A percentile compares a stretch with the other conserved stretches of the same genome.
Evolutionary conservation across 2,888 invertebrate species (phyloP).

Genomic region (Dolomedes plantarius): DNA sequence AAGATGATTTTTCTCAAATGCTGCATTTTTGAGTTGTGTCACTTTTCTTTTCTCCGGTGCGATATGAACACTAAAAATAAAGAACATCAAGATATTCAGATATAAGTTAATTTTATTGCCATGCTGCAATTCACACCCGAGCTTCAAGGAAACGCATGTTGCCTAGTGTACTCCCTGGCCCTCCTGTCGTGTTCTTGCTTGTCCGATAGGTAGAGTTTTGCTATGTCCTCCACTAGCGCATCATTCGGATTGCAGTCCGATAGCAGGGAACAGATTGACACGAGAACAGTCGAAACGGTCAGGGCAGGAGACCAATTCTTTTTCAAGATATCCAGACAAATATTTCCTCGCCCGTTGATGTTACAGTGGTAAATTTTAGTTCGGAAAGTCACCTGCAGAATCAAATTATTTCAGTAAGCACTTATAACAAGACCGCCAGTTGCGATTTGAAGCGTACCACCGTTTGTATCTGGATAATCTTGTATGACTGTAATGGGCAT

Average conservation of each 20-base stretch:
- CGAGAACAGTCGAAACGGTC: constrained; percentile 77
- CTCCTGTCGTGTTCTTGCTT: constrained; percentile 77
- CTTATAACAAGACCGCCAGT: too few relatives aligned
- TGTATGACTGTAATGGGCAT: too few relatives aligned
- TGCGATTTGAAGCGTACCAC: too few relatives aligned
- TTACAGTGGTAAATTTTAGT: constrained; percentile 79
- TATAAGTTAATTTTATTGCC: too few relatives aligned
- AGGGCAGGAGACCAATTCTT: constrained; percentile 78
- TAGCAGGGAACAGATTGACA: constrained; percentile 78
- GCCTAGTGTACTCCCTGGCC: constrained; percentile 77
- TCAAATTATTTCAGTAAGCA: too few relatives aligned
- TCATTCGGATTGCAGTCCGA: constrained; percentile 78
- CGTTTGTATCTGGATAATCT: too few relatives aligned
- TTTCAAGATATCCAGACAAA: constrained; percentile 78
- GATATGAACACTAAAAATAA: too few relatives aligned
- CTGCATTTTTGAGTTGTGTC: too few relatives aligned
- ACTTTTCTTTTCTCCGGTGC: too few relatives aligned
- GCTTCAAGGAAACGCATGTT: constrained; percentile 14
- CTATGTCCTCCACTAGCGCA: constrained; percentile 77
- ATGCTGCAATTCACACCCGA: too few relatives aligned
- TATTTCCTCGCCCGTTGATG: constrained; percentile 78
- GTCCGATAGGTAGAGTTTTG: constrained; percentile 77
- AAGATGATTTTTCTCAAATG: too few relatives aligned
- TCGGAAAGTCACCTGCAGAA: not conserved
- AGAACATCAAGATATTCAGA: too few relatives aligned